These are phyloP conservation scores for Pseudopodoces humilis DNA, from an alignment of 2,113 vertebrate genomes.

Conservation along the genomic window DNA sequence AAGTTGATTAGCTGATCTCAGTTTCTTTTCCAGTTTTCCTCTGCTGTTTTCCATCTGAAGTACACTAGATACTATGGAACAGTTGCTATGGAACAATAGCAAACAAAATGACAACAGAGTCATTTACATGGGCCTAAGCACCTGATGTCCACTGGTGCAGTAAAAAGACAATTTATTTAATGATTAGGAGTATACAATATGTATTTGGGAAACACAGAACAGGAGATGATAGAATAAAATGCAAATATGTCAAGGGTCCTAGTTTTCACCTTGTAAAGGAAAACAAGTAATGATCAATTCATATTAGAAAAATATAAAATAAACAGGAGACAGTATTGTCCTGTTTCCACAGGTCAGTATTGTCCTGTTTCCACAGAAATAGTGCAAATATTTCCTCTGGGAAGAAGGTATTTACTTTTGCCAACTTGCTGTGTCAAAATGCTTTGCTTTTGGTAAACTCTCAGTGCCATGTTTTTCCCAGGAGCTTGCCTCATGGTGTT, in stretches of 20 bases:
- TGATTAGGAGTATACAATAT: not conserved
- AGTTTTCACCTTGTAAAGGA: not conserved
- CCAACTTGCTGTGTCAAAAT: not conserved
- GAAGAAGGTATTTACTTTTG: not conserved
- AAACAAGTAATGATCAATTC: not conserved
- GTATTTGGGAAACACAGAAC: not conserved
- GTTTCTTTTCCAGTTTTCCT: not conserved
- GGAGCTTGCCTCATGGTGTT: not conserved
- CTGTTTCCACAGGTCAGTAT: not conserved
- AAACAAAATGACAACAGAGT: no score
- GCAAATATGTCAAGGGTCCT: not conserved
- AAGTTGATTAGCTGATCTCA: not conserved
- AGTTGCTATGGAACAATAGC: not conserved
- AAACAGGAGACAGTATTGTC: not conserved
- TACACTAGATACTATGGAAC: not conserved
- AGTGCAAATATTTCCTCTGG: not conserved
- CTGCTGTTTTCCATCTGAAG: not conserved
- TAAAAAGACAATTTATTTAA: not conserved
- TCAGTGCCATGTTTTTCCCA: not conserved
- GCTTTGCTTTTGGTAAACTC: not conserved
- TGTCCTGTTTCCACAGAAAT: not conserved
- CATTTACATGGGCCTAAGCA: not conserved
- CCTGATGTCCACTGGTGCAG: not conserved
- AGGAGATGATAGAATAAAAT: not conserved
- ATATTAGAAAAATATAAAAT: not conserved